Percentiles rank a stretch among this genome's conserved stretches.
These are phyloP conservation scores for Malacosoma neustria DNA, from an alignment of 2,888 invertebrate genomes.

Conservation along the genomic window DNA sequence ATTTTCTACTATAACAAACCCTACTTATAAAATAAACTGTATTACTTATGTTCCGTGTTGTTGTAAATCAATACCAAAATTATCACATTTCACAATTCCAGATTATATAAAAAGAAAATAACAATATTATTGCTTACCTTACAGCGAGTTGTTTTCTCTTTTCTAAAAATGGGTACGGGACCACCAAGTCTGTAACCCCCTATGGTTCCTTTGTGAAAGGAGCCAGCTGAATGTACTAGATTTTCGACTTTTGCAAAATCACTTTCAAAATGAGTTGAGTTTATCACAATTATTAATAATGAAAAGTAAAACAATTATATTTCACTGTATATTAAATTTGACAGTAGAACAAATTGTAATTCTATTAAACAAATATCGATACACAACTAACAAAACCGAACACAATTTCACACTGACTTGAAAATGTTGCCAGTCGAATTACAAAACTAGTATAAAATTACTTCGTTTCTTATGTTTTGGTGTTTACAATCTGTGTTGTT, in stretches of 20 bases:
- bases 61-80: no score
- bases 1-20: no score
- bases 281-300: constrained; percentile 13
- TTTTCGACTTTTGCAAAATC: constrained; percentile 14
- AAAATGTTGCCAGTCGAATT: constrained; percentile 10
- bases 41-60: no score
- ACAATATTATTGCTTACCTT: neutral
- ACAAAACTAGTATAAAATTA: no score
- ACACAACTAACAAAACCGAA: constrained; percentile 33
- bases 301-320: constrained; percentile 15
- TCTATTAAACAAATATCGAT: constrained; percentile 24
- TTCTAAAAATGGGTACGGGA: constrained; percentile 28
- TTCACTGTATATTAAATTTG: constrained; percentile 32
- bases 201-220: constrained; percentile 59
- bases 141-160: neutral
- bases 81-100: no score
- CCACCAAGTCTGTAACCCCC: constrained; percentile 31
- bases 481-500: no score
- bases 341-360: constrained; percentile 30
- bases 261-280: constrained; percentile 1
- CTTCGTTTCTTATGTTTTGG: no score
- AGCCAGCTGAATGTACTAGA: constrained; percentile 28
- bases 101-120: no score
- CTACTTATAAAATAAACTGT: no score
- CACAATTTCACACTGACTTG: constrained; percentile 34